A percentile compares a stretch with the other conserved stretches of the same genome.
These are phyloP conservation scores for Archaeoteleia sp. DNA, from an alignment of 2,888 invertebrate species.

Conservation along the genomic window DNA sequence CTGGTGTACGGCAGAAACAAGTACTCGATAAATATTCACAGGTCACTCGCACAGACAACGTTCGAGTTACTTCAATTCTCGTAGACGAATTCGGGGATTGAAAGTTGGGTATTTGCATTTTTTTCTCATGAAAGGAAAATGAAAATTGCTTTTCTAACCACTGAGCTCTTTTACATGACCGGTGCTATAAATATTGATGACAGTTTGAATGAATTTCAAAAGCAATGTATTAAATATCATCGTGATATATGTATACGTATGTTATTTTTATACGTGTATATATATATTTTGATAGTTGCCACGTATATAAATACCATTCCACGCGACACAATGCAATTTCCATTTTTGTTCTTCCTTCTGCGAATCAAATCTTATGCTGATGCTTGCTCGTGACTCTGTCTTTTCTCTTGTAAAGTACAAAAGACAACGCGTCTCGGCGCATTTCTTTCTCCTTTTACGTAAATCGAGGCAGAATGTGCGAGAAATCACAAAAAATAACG, in stretches of 20 bases:
- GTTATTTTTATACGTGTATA: no score
- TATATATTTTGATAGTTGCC: no score
- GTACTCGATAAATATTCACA: constrained; percentile 61
- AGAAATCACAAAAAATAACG: constrained; percentile 44
- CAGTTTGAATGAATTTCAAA: constrained; percentile 8
- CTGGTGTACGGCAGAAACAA: constrained; percentile 40
- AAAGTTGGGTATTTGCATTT: constrained; percentile 42
- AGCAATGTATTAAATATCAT: no score
- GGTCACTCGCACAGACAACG: constrained; percentile 52
- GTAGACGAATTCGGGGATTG: constrained; percentile 33
- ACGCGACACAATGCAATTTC: no score
- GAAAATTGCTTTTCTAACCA: constrained; percentile 47
- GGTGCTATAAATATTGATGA: constrained; percentile 48
- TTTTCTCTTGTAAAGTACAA: constrained; percentile 7
- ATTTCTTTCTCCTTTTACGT: constrained; percentile 15
- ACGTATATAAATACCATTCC: no score
- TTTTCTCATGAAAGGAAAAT: constrained; percentile 37
- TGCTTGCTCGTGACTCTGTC: not conserved
- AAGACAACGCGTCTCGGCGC: constrained; percentile 12
- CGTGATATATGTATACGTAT: no score
- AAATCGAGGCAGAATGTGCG: constrained; percentile 38
- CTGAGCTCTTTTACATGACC: constrained; percentile 25
- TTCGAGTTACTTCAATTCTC: constrained; percentile 51
- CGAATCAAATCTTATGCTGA: no score
- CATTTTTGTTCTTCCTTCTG: no score